Evolutionary conservation across 2,797 vertebrate genomes (phyloP), one percentile per base, ranked within the genome.

Genomic region (Mus caroli): DNA sequence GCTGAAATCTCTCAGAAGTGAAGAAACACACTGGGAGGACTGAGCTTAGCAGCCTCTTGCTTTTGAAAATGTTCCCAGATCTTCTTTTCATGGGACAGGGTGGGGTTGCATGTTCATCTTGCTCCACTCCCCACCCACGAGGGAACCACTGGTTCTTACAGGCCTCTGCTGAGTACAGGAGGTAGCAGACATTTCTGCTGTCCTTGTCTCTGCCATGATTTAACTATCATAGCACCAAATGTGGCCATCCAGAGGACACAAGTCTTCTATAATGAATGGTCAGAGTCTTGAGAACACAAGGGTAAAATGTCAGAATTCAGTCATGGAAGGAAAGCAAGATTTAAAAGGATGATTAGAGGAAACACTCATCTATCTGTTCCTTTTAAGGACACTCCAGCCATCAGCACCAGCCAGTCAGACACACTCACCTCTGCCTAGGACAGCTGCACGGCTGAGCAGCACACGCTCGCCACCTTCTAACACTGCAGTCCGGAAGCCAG

Each of bases 1-100:
- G 90, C 76, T 96, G 69, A 87, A 86, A 97, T 93, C 91, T 96
- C 96, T 97, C 71, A 88, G 46, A 87, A 87, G 54, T 97, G 88
- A 97, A 28, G 88, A 96, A 95, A 80, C 20, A 8, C 71, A 40
- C 28, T 62, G 73, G n/a, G 78, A 93, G 62, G 58, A 37, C 67
- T 31, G 19, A 73, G 64, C 90, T 93, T 94, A 78, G 90, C 7
- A 4, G 82, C 17, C 54, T 79, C 1, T 56, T 34, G 11, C 11
- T 78, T 96, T 82, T 78, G 34, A 94, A 90, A 92, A 78, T 79
- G 62, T 87, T 79, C 69, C 92, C 88, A 94, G 40, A 87, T 94
- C 54, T 56, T 90, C 88, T 52, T 71, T 64, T 95, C 58, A 5
- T 3, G 5, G 64, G 75, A 88, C 73, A 73, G 62, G 46, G 46